These are phyloP conservation scores for Eupithecia vulgata DNA, from an alignment of 2,888 invertebrate species.

Conservation along the genomic window DNA sequence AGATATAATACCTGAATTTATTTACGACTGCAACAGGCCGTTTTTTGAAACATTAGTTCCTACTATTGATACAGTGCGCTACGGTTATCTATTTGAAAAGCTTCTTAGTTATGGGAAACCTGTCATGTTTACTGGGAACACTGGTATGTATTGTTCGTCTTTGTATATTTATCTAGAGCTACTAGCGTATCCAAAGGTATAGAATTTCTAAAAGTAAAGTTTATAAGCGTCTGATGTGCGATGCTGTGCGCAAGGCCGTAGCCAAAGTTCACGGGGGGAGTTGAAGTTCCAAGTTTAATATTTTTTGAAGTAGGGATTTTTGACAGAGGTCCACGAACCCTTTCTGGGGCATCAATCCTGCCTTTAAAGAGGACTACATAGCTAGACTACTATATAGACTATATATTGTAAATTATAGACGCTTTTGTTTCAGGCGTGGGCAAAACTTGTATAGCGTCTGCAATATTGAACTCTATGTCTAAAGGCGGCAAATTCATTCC, in stretches of 20 bases:
- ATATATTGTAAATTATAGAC: not conserved
- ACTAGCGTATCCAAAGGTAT: not conserved
- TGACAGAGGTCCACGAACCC: too few relatives aligned
- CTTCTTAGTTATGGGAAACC: conserved; percentile 89
- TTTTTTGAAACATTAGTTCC: conserved; percentile 96
- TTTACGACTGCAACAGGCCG: conserved; percentile 87
- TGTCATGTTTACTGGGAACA: conserved; percentile 95
- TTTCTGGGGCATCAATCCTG: not conserved
- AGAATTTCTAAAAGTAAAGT: not conserved
- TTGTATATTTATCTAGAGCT: not conserved
- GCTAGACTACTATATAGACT: too few relatives aligned
- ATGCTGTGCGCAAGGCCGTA: too few relatives aligned
- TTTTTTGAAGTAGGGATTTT: too few relatives aligned
- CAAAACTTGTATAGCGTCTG: conserved; percentile 93
- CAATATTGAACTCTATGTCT: conserved; percentile 87
- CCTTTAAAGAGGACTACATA: too few relatives aligned
- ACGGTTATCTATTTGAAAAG: conserved; percentile 91
- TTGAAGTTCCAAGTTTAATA: too few relatives aligned
- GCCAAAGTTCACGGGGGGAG: too few relatives aligned
- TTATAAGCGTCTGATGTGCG: too few relatives aligned
- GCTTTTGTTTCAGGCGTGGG: conserved; percentile 87
- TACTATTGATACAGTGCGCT: conserved; percentile 95
- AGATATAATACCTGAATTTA: conserved; percentile 89
- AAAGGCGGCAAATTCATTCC: conserved; percentile 87
- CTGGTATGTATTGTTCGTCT: conserved; percentile 79